Evolutionary conservation across 2,797 vertebrate genomes (phyloP).

Genomic region (Sternotherus odoratus): DNA sequence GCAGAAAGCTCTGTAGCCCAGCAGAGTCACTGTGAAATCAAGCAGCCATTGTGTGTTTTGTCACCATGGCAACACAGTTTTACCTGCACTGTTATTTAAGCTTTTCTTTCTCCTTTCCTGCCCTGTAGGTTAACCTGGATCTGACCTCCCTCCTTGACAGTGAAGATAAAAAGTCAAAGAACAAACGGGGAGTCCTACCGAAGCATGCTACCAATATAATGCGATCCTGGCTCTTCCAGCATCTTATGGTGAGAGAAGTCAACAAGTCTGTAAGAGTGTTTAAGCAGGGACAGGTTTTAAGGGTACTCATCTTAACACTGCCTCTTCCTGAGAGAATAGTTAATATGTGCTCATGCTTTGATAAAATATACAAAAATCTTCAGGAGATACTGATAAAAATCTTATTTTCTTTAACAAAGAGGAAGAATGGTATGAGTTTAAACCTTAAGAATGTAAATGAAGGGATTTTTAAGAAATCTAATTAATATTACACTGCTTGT

Average conservation of each 20-base stretch:
- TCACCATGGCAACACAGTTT: constrained; percentile 87
- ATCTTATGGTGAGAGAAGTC: constrained; percentile 93
- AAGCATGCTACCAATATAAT: constrained; percentile 99
- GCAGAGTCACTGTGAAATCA: constrained; percentile 39
- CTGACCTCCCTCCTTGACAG: constrained; percentile 94
- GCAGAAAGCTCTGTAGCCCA: background rate
- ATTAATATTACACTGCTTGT: background rate
- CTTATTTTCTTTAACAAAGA: background rate
- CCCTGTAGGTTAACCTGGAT: constrained; percentile 94
- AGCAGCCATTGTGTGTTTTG: constrained; percentile 58
- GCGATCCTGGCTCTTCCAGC: constrained; percentile 99
- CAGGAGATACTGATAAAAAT: background rate
- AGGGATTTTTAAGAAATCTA: background rate
- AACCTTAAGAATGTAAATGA: background rate
- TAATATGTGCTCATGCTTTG: background rate
- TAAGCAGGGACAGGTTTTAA: background rate
- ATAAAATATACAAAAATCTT: background rate
- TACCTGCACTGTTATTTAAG: constrained; percentile 63
- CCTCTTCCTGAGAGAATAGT: background rate
- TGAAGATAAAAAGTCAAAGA: constrained; percentile 99
- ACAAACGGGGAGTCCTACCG: constrained; percentile 96
- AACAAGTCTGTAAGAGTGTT: constrained; percentile 7
- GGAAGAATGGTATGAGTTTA: background rate
- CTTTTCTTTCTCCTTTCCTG: constrained; percentile 63
- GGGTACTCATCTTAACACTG: background rate